Conservation (phyloP, 2,888 invertebrate genomes). For the Ctenicera cuprea region DNA sequence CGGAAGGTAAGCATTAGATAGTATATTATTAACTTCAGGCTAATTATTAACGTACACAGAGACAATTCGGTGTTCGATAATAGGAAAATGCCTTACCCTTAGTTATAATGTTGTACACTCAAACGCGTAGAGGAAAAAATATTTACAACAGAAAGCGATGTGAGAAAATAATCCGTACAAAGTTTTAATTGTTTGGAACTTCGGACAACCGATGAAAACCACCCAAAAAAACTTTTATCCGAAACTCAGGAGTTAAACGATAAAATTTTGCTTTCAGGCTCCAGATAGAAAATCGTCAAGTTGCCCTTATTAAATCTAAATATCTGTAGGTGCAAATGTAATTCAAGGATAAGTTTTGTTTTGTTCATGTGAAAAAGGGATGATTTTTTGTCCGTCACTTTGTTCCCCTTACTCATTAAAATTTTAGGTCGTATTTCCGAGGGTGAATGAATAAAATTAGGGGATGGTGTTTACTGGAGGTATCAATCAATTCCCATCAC, state of each 20-base stretch:
- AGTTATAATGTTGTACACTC: no score
- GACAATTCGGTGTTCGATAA: constrained; percentile 17
- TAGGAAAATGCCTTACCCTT: background rate
- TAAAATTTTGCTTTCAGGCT: constrained; percentile 1
- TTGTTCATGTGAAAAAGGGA: constrained; percentile 8
- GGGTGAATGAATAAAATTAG: constrained; percentile 20
- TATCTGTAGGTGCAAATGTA: background rate
- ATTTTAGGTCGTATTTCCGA: constrained; percentile 21
- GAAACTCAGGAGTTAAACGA: background rate
- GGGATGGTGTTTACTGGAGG: constrained; percentile 18
- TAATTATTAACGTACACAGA: constrained; percentile 37
- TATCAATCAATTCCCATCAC: constrained; percentile 16
- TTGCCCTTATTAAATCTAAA: background rate
- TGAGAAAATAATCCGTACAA: constrained; percentile 19
- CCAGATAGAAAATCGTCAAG: background rate
- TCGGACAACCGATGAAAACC: constrained; percentile 9
- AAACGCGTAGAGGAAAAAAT: background rate
- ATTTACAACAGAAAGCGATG: constrained; percentile 8
- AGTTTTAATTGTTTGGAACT: constrained; percentile 23
- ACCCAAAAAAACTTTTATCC: constrained; percentile 1
- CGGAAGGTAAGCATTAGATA: constrained; percentile 36
- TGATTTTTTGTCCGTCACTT: constrained; percentile 7
- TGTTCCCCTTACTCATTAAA: constrained; percentile 19
- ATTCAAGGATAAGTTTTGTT: background rate
- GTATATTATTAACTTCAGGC: constrained; percentile 33